A percentile compares a stretch with the other conserved stretches of the same genome.
Evolutionary conservation across 1,140 invertebrate genomes (phyloP).

Genomic region (Hypothenemus hampei): DNA sequence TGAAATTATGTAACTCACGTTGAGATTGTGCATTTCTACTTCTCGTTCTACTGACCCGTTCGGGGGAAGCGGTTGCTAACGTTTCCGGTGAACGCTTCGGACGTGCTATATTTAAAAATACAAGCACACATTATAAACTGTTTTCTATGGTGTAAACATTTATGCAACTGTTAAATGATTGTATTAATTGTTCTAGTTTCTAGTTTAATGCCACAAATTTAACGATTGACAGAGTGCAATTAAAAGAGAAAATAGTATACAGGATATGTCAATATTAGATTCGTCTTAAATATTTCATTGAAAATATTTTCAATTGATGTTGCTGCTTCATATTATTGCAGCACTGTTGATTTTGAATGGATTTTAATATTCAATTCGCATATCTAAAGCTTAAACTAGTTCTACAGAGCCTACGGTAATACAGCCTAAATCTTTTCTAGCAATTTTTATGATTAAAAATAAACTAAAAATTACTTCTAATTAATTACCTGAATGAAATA

Average conservation of each 20-base stretch:
- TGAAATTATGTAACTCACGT: conserved; percentile 59
- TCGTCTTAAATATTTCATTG: no score
- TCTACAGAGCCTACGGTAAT: no score
- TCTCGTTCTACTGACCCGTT: conserved; percentile 60
- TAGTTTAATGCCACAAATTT: neutral
- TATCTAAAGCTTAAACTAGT: no score
- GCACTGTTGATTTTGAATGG: no score
- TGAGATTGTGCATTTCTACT: conserved; percentile 76
- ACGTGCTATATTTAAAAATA: conserved; percentile 51
- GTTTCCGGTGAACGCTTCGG: conserved; percentile 53
- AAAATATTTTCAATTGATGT: no score
- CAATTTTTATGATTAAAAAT: no score
- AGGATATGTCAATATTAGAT: no score
- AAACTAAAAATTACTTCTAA: no score
- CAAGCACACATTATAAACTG: conserved; percentile 1
- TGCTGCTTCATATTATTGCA: no score
- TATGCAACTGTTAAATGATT: neutral
- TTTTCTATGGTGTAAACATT: no score
- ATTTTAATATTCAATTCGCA: no score
- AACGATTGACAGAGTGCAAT: neutral
- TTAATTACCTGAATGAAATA: conserved; percentile 55
- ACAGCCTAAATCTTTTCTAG: no score
- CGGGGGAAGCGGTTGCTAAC: conserved; percentile 53
- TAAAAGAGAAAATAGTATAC: neutral
- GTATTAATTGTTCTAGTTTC: neutral